Base-by-base conservation (phyloP, 2,797 vertebrate species). In the Stomatorhinus walkeri region DNA sequence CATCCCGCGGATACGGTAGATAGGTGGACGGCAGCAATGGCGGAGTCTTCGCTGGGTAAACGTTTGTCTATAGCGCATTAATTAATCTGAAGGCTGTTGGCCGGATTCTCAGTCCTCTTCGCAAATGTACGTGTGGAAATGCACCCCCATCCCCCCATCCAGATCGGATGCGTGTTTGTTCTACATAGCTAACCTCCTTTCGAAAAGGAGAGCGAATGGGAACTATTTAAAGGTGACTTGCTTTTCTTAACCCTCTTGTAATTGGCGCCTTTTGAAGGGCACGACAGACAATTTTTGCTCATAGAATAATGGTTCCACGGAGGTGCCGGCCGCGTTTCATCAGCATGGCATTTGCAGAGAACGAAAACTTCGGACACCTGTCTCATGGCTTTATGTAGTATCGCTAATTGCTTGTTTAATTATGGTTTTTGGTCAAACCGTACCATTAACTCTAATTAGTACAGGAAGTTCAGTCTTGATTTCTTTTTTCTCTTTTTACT, bases 1-100 rank as follows among this genome's bases (percentile, higher is more conserved):
- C 93, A 93, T 91, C 92, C 90, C 61, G 91, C 92, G 96, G 96
- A 97, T 95, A 98, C 98, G 97, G 97, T 96, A 94, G 98, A 98
- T 94, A 96, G 96, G 98, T 97, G 95, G 95, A 95, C 95, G 89
- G 87, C 95, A 92, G 94, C 94, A 95, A 96, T 97, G 94, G 94
- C 94, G 87, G 94, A 95, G 92, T 94, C 95, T 51, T 96, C 94
- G 89, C 79, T 96, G 94, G 97, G 96, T 98, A 96, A 93, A 24
- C 24, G 36, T 87, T 46, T 22, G 19, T 46, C 40, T 81, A 43
- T 43, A 46, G 40, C 76, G 40, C 40, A 46, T 40, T 87, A 14
- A 46, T 51, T 85, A 85, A 49, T 49, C 28, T 87, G 16, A 87
- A 87, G 28, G 28, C 48, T 52, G 24, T 49, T 83, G 40, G 46